Conservation (phyloP, 1,140 invertebrate species). For the Conus ventricosus region DNA sequence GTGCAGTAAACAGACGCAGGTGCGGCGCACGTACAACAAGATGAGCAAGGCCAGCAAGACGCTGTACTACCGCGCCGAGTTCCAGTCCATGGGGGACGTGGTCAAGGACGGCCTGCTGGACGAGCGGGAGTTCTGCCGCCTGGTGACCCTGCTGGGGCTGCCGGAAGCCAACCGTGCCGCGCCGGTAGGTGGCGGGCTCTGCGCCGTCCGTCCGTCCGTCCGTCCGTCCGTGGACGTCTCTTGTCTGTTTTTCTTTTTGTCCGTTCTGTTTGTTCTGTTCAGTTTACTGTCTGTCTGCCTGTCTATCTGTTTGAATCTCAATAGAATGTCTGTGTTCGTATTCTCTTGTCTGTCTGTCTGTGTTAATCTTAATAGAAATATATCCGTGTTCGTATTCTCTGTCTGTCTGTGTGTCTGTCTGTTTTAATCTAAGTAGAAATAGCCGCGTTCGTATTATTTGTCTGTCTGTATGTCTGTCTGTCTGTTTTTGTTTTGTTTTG, state of each 20-base stretch:
- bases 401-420: no score
- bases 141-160: constrained; percentile 10
- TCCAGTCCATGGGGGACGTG: constrained; percentile 31
- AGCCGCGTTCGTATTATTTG: no score
- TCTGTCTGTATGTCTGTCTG: neutral
- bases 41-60: neutral
- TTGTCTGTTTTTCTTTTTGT: no score
- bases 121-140: constrained; percentile 19
- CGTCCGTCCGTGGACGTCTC: no score
- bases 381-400: neutral
- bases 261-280: neutral
- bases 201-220: neutral
- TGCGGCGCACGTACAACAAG: neutral
- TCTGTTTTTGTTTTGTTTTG: neutral
- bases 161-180: neutral
- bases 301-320: neutral
- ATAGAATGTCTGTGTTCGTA: neutral
- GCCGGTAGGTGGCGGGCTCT: neutral
- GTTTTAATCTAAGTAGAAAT: no score
- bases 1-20: constrained; percentile 15
- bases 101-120: constrained; percentile 6
- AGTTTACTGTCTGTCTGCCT: no score
- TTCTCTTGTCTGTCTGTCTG: no score
- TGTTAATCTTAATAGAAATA: neutral
- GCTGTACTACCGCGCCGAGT: constrained; percentile 26